Base-by-base conservation (phyloP, 2,113 vertebrate genomes). In the Electrona antarctica region DNA sequence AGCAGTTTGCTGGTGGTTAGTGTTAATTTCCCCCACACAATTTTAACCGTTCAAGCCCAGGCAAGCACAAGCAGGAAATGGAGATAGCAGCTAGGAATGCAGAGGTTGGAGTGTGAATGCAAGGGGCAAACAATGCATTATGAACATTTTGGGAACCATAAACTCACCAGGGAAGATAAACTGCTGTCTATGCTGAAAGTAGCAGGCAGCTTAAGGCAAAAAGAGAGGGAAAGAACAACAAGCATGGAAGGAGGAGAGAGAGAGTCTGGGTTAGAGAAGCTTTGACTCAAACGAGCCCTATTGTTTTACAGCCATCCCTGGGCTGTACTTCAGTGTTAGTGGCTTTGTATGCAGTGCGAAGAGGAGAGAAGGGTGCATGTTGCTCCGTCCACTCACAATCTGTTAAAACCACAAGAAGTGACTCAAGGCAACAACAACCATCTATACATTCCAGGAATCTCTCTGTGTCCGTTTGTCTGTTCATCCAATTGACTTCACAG, bases 101-200 rank as follows among this genome's bases (percentile, higher is more conserved):
- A n/a, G n/a, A 9, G 41, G 60, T 57, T 60, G 47, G 33, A 74
- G 60, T 47, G 73, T 10, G 46, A 60, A 52, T 72, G 28, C 3
- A 21, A 74, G 45, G 55, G 60, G 56, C 7, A 9, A 49, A 66
- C 28, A 75, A 61, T 54, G 67, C 64, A 74, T 12, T 49, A 9
- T n/a, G 67, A 41, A 73, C 51, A 64, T 46, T 67, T 54, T 64
- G 29, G 64, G 71, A 50, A 60, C 56, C 13, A 45, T 87, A 57
- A 85, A 99, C 98, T 99, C 95, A 99, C 98, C 98, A 85, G 98
- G 98, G 87, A 99, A 99, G 95, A 99, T 94, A 95, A 99, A 99
- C 91, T 99, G 97, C 91, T 98, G 97, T 95, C 96, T 98, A 89
- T 99, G 97, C 92, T 99, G 97, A 95, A 99, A 98, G 95, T 97